Evolutionary conservation across 2,113 vertebrate genomes (phyloP).

Genomic region (Kryptolebias marmoratus): DNA sequence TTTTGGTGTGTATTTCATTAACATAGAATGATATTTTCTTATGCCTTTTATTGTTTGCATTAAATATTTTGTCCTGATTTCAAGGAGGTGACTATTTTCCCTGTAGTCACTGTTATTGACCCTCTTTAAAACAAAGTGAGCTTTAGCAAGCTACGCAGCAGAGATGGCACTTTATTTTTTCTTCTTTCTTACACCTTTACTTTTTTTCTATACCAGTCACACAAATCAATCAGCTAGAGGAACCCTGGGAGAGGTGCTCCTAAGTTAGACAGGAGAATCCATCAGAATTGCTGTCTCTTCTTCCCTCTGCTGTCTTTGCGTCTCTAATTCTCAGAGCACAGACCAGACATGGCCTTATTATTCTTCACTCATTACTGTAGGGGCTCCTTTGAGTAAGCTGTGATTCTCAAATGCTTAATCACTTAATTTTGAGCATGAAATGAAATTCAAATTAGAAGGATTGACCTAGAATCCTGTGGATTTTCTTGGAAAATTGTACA

Average conservation of each 20-base stretch:
- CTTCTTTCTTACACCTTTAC: constrained; percentile 8
- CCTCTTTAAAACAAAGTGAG: constrained; percentile 27
- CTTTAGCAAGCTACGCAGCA: constrained; percentile 12
- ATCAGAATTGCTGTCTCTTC: constrained; percentile 52
- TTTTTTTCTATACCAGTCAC: constrained; percentile 40
- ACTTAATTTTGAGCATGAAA: constrained; percentile 57
- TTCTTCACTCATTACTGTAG: constrained; percentile 49
- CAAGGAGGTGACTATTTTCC: not conserved
- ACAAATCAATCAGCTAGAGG: constrained; percentile 56
- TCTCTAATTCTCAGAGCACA: constrained; percentile 46
- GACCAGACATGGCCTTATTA: constrained; percentile 34
- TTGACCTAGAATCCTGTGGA: constrained; percentile 61
- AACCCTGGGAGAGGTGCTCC: constrained; percentile 39
- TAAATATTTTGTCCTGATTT: constrained; percentile 1
- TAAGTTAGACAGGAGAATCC: constrained; percentile 52
- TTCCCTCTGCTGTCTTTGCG: constrained; percentile 32
- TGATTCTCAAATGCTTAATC: constrained; percentile 53
- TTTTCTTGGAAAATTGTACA: constrained; percentile 34
- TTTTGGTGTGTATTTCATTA: too few relatives aligned
- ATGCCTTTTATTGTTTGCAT: not conserved
- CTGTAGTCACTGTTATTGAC: constrained; percentile 22
- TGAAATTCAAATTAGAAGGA: constrained; percentile 52
- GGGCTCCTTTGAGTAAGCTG: constrained; percentile 31
- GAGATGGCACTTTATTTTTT: constrained; percentile 1
- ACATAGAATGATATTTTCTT: too few relatives aligned